Conservation (phyloP, 2,113 vertebrate species). For the Nesogale talazaci region DNA sequence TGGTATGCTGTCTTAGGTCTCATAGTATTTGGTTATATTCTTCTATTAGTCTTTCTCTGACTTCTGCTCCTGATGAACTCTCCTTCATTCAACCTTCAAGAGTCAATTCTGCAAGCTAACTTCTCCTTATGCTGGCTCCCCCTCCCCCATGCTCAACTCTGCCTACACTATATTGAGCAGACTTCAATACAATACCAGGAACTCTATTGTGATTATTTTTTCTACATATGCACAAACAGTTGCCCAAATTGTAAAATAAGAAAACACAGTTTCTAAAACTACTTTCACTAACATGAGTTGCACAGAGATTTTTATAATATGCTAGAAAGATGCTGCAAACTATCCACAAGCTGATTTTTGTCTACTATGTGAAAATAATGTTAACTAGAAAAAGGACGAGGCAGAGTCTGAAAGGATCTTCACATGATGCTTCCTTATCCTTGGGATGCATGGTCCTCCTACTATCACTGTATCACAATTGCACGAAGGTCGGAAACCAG, state of each 20-base stretch:
- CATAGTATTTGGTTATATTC: neutral
- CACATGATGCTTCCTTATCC: neutral
- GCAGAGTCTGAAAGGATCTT: neutral
- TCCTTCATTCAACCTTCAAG: neutral
- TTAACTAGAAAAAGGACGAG: neutral
- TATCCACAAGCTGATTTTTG: neutral
- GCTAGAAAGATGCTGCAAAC: neutral
- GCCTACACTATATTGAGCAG: neutral
- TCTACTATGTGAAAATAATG: neutral
- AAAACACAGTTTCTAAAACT: neutral
- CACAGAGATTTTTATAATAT: neutral
- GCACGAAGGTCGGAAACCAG: neutral
- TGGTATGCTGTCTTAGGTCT: neutral
- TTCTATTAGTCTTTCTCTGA: neutral
- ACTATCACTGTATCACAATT: neutral
- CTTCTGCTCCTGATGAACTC: neutral
- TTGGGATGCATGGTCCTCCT: neutral
- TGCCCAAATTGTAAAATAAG: neutral
- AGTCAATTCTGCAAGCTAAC: neutral
- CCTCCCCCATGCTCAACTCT: neutral
- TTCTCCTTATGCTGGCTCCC: neutral
- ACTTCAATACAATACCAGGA: too few relatives aligned
- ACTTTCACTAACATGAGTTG: neutral
- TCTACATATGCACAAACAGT: neutral
- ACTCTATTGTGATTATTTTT: neutral